Conservation (phyloP, 2,797 vertebrate genomes). For the Cossypha dichroa region DNA sequence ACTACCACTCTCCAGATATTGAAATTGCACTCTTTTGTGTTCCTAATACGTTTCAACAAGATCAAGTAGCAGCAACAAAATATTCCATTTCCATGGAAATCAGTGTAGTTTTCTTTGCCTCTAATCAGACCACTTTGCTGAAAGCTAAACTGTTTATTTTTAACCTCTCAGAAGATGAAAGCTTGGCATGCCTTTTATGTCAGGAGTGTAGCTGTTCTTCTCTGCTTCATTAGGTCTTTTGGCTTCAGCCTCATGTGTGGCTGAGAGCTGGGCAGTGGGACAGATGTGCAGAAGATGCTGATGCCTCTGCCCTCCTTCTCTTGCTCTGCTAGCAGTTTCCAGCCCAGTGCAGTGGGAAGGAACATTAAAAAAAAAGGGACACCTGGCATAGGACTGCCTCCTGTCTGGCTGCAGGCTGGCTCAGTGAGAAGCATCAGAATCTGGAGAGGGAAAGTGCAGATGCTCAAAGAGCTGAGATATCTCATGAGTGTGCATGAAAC, state of each 20-base stretch:
- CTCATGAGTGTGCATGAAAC: rapidly evolving
- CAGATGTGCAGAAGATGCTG: background rate
- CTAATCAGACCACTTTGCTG: constrained; percentile 48
- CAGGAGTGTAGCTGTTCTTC: background rate
- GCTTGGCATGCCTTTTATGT: background rate
- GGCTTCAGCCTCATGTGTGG: background rate
- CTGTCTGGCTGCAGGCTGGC: background rate
- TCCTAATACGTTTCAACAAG: constrained; percentile 32
- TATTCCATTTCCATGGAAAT: constrained; percentile 64
- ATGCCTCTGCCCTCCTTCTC: background rate
- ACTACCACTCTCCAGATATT: background rate
- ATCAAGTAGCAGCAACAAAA: constrained; percentile 45
- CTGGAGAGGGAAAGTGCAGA: background rate
- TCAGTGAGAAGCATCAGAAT: background rate
- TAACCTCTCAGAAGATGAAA: constrained; percentile 43
- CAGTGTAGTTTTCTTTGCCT: constrained; percentile 5
- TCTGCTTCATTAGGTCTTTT: background rate
- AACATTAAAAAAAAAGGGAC: background rate
- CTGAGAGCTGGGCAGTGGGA: background rate
- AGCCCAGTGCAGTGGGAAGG: background rate
- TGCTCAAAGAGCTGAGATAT: background rate
- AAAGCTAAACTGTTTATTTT: constrained; percentile 63
- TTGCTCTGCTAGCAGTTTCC: background rate
- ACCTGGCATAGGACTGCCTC: background rate
- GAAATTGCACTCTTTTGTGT: constrained; percentile 1